Evolutionary conservation across 2,888 invertebrate genomes (phyloP).

Genomic region (Drosophila mayaguana): DNA sequence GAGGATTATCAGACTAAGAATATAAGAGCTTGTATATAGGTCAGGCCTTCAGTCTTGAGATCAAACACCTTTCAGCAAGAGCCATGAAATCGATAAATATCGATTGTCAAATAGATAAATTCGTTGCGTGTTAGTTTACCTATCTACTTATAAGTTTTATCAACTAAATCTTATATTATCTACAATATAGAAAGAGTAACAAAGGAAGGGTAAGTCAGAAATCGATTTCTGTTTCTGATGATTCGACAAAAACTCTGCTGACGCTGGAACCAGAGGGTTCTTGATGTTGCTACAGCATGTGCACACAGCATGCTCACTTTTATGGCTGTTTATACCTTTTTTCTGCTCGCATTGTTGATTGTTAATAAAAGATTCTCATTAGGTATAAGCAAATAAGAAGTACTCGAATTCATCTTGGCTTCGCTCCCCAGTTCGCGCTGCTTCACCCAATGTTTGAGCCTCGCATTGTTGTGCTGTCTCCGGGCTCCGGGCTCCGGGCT

Average conservation of each 20-base stretch:
- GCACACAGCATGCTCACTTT: slow-evolving; percentile 1
- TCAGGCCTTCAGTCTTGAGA: too few relatives aligned
- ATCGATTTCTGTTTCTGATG: neutral
- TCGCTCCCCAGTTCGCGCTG: neutral
- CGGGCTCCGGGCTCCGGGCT: slow-evolving; percentile 5
- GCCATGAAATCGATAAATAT: neutral
- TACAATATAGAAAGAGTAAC: neutral
- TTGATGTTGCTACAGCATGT: neutral
- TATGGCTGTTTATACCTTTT: neutral
- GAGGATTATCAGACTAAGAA: neutral
- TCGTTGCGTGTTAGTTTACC: too few relatives aligned
- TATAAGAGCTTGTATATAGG: neutral
- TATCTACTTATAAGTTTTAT: too few relatives aligned
- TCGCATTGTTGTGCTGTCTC: slow-evolving; percentile 5
- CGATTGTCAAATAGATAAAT: neutral
- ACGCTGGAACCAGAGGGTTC: neutral
- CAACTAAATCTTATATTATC: neutral
- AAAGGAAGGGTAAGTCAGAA: neutral
- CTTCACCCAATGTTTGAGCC: neutral
- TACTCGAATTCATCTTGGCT: slow-evolving; percentile 1
- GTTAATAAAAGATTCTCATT: slow-evolving; percentile 3
- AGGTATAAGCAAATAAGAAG: neutral
- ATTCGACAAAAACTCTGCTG: neutral
- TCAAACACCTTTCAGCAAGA: too few relatives aligned
- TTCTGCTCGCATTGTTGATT: neutral